A percentile compares a stretch with the other conserved stretches of the same genome.
phyloP scores from a whole-genome alignment of 2,888 invertebrate species.

The Biston betularia region DNA sequence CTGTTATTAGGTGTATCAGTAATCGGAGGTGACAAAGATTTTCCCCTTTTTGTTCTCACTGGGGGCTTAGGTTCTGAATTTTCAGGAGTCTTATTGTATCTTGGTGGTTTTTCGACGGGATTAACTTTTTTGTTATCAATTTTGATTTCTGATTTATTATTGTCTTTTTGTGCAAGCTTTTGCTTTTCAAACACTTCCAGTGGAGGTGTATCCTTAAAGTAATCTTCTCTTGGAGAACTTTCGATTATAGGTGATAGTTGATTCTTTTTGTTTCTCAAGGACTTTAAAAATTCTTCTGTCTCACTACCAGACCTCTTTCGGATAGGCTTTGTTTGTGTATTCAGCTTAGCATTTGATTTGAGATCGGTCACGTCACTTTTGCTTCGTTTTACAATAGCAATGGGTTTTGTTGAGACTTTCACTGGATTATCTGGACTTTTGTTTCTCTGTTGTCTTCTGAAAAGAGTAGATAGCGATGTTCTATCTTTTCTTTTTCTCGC shows the following conservation, averaged over 20 bases:
- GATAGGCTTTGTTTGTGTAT: constrained; percentile 74
- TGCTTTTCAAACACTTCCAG: constrained; percentile 74
- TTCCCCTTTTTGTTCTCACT: constrained; percentile 69
- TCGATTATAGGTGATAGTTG: constrained; percentile 94
- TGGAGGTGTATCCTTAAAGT: constrained; percentile 84
- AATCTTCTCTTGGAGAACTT: constrained; percentile 90
- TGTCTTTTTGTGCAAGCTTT: constrained; percentile 66
- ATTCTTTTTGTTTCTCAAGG: constrained; percentile 86
- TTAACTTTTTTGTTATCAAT: constrained; percentile 72
- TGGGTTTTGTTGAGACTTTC: constrained; percentile 76
- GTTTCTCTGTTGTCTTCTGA: constrained; percentile 86
- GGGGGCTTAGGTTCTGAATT: constrained; percentile 75
- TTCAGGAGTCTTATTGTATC: constrained; percentile 72
- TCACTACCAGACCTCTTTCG: constrained; percentile 88
- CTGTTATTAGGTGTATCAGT: constrained; percentile 77
- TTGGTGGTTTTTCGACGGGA: constrained; percentile 80
- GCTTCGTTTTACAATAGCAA: constrained; percentile 83
- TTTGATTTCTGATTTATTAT: constrained; percentile 60
- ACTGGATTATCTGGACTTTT: constrained; percentile 82
- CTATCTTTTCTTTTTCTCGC: constrained; percentile 80
- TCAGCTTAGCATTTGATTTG: constrained; percentile 81
- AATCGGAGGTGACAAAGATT: constrained; percentile 72
- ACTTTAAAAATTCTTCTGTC: constrained; percentile 86
- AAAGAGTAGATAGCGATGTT: constrained; percentile 89
- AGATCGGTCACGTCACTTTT: constrained; percentile 89